Base-by-base conservation (phyloP, 2,888 invertebrate species). In the Bugulina stolonifera region DNA sequence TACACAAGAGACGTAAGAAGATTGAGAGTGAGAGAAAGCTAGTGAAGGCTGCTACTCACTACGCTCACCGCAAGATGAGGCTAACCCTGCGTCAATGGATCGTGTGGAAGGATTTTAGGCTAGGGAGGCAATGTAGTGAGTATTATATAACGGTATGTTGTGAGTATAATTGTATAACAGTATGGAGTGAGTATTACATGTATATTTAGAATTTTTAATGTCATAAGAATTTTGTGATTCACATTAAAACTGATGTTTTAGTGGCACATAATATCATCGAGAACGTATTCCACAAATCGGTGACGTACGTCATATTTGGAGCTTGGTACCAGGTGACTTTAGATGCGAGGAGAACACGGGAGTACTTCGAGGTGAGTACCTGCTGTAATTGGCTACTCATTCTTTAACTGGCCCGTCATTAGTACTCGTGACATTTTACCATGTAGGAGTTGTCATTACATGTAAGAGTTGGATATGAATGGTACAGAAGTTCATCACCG, bases 341-440 rank as follows among this genome's bases (percentile, higher is more conserved):
- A 35, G 81, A 82, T 73, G 81, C 84, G 14, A 79, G 80, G 25
- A 76, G 78, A 74, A 83, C 84, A 58, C 73, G 84, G 54, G 84
- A 84, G 77, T 84, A 84, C 73, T 84, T 84, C 75, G 84, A 84
- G 82, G 83, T 84, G 77, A 72, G 75, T 55, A n/a, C n/a, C n/a
- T n/a, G n/a, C n/a, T n/a, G n/a, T n/a, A n/a, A n/a, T n/a, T n/a
- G n/a, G n/a, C n/a, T n/a, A n/a, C n/a, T n/a, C n/a, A n/a, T n/a
- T n/a, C n/a, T n/a, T n/a, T n/a, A n/a, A n/a, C n/a, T n/a, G n/a
- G n/a, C n/a, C n/a, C n/a, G n/a, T n/a, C n/a, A n/a, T n/a, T n/a
- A n/a, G n/a, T n/a, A n/a, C n/a, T n/a, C n/a, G n/a, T n/a, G n/a
- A n/a, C n/a, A n/a, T n/a, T n/a, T n/a, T n/a, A n/a, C n/a, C n/a